Base-by-base conservation (phyloP, 2,797 vertebrate genomes). In the Dendrocincla fuliginosa region DNA sequence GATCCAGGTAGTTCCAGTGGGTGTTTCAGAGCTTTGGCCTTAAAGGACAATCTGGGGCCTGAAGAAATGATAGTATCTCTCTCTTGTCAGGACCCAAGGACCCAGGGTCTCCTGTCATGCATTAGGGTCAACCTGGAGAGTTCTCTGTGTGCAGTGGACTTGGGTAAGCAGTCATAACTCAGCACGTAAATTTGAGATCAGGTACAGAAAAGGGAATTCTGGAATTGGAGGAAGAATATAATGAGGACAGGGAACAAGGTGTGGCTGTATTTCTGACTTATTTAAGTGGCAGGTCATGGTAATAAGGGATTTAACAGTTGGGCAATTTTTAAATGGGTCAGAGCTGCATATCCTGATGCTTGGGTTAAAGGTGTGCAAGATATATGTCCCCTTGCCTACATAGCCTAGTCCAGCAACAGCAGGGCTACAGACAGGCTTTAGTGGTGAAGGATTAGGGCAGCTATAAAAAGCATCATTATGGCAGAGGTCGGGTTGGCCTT, bases 1-100 rank as follows among this genome's bases (percentile, higher is more conserved):
- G 15, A 47, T 57, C 13, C 16, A 28, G 56, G 11, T 16, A 44
- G 37, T n/a, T 83, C 28, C 16, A 69, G 13, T 35, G 20, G 4
- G 2, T 35, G 24, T 32, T 78, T 59, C 59, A 65, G 74, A 33
- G 9, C 42, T 80, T 70, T 70, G 41, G 23, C 33, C 23, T 67
- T 7, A 17, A 1, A 13, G n/a, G 23, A 56, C 28, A 65, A 35
- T 65, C n/a, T 16, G 23, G 16, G 7, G 3, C 1, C 0, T 44
- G 18, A 63, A 42, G 47, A 74, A 63, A 10, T 41, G 28, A 35
- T 60, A 27, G 13, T 13, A 46, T 46, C 27, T 68, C 19, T 64
- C 44, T 53, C 13, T 64, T 17, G 15, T 47, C n/a, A 49, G 63
- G 46, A 59, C 8, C 9, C 9, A 28, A 49, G 47, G 46, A 57